Evolutionary conservation across 2,113 vertebrate species (phyloP), one percentile per base, ranked within the genome.

Genomic region (Laticauda colubrina): DNA sequence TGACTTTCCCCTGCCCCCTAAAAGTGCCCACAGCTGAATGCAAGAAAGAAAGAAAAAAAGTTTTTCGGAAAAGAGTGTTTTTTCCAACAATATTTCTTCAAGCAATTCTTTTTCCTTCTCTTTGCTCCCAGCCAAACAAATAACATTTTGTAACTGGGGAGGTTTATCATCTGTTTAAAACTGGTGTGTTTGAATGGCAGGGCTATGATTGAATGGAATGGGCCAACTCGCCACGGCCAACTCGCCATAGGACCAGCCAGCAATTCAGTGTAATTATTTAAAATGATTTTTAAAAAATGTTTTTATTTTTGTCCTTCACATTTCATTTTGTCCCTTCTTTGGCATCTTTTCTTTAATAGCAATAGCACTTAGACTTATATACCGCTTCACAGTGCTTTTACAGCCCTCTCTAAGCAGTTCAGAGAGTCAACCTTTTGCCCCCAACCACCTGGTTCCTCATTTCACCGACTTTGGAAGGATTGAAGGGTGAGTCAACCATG

Each of bases 131-230:
- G 53, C 34, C 87, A 24, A 81, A 81, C 53, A 56, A 53, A 89
- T 56, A 53, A 89, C 45, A 89, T 69, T 69, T 48, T 21, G 91
- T 57, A 89, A 92, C 45, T 24, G 56, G 56, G 56, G 85, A 88
- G n/a, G 53, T 26, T 29, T 56, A 29, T 64, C 88, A 56, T 89
- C 87, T 89, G 91, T 81, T 89, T 92, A 9, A 92, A 64, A 81
- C 64, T 43, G 48, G 64, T 34, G 87, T 57, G 87, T 89, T 92
- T 92, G 48, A 92, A 89, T 51, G 91, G 56, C 87, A 57, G 18
- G 29, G 87, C 53, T 4, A 20, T 18, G 64, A 89, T 85, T n/a
- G 61, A 9, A 59, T 89, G 29, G 61, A 69, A 69, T 5, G 61
- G 61, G 61, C 11, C 29, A 64, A 64, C 26, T 11, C 3, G 0